Percentiles rank a stretch among this genome's conserved stretches.
These are phyloP conservation scores for Sycobia sp. DNA, from an alignment of 1,140 invertebrate species.

Conservation along the genomic window DNA sequence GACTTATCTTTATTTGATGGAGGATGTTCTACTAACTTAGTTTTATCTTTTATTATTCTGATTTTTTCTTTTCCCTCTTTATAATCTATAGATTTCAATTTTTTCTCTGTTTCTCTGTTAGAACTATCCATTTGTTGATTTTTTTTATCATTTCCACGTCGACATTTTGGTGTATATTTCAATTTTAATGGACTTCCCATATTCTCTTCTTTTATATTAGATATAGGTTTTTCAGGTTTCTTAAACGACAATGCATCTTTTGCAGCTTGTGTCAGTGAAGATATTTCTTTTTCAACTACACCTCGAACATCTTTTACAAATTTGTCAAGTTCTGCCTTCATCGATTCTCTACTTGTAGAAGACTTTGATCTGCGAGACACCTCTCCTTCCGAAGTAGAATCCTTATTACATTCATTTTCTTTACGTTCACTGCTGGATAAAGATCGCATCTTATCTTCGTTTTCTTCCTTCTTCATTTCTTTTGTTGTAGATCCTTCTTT, in stretches of 20 bases:
- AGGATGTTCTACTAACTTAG: not conserved
- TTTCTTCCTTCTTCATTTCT: not conserved
- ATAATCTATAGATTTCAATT: not conserved
- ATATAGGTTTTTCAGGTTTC: not conserved
- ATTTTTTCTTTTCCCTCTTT: constrained; percentile 4
- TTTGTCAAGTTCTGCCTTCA: constrained; percentile 2
- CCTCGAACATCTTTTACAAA: constrained; percentile 17
- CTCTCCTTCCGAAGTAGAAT: constrained; percentile 11
- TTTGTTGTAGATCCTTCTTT: not conserved
- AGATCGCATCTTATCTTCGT: constrained; percentile 10
- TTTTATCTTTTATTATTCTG: constrained; percentile 1
- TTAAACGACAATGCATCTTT: not conserved
- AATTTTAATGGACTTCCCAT: not conserved
- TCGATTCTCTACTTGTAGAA: not conserved
- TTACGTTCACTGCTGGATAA: constrained; percentile 6
- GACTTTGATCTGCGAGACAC: constrained; percentile 1
- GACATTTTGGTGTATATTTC: not conserved
- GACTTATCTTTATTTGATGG: constrained; percentile 2
- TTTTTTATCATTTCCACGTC: not conserved
- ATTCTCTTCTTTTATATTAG: not conserved
- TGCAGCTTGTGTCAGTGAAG: constrained; percentile 14
- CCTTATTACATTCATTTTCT: constrained; percentile 1
- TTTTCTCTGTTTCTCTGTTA: not conserved
- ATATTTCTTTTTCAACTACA: constrained; percentile 15
- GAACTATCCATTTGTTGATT: not conserved